Conservation (phyloP, 2,113 vertebrate species). For the Lasiurus borealis region DNA sequence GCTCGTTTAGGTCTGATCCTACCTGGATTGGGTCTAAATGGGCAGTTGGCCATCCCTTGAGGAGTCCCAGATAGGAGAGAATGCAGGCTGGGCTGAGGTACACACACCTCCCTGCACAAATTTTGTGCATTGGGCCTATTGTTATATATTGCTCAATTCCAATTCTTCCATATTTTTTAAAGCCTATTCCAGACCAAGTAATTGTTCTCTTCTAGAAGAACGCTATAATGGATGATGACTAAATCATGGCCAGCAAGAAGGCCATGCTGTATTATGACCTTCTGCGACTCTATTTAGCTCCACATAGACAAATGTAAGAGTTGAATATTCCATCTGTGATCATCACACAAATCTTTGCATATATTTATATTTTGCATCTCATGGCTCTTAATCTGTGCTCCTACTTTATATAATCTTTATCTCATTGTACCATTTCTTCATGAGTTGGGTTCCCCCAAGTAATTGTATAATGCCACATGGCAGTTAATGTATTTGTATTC, state of each 20-base stretch:
- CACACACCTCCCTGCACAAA: no score
- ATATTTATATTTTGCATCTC: background rate
- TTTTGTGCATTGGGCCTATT: no score
- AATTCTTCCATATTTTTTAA: background rate
- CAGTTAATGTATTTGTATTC: background rate
- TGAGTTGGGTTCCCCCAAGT: background rate
- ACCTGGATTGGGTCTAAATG: no score
- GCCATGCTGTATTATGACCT: background rate
- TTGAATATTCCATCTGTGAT: background rate
- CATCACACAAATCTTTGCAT: background rate
- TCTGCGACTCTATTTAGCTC: background rate
- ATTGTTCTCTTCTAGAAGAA: background rate
- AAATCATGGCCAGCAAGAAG: background rate
- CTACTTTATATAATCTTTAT: background rate
- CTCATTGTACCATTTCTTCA: background rate
- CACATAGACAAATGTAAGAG: background rate
- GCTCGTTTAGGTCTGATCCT: no score
- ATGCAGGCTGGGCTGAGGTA: no score
- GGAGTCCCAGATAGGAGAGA: no score
- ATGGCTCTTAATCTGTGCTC: background rate
- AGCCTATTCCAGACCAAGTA: background rate
- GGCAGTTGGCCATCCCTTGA: no score
- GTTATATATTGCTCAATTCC: background rate
- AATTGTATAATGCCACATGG: background rate
- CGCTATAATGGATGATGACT: background rate